A percentile compares a stretch with the other conserved stretches of the same genome.
These are phyloP conservation scores for Heliocidaris erythrogramma DNA, from an alignment of 35 echinoderm and acorn worm genomes.

Conservation along the genomic window DNA sequence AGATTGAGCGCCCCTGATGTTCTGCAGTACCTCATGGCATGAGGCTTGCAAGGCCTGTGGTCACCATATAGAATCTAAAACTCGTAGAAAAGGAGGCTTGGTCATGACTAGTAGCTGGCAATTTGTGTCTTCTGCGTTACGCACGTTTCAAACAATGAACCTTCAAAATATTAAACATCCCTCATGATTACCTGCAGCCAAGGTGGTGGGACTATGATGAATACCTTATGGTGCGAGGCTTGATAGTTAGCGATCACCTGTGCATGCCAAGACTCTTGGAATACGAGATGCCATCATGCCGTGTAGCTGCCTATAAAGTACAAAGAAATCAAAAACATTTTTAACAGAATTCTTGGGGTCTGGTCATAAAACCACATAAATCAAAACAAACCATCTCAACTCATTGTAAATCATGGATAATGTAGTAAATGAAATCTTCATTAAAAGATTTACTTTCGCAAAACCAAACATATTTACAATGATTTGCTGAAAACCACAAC, in stretches of 20 bases:
- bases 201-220: background rate
- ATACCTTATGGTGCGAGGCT: background rate
- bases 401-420: background rate
- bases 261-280: conserved; percentile 64
- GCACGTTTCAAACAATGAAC: no score
- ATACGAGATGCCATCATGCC: conserved; percentile 79
- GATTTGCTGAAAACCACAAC: no score
- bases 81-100: no score
- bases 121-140: no score
- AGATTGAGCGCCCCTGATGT: no score
- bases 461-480: no score
- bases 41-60: no score
- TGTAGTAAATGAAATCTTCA: background rate
- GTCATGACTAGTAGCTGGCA: no score
- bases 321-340: background rate
- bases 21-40: no score
- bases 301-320: conserved; percentile 77
- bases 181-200: background rate
- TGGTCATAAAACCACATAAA: background rate
- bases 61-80: no score
- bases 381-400: background rate
- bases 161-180: no score
- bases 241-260: conserved; percentile 42
- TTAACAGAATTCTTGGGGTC: background rate
- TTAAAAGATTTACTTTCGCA: no score